phyloP scores from a whole-genome alignment of 2,888 invertebrate genomes.

The Dolichopus griseipennis region DNA sequence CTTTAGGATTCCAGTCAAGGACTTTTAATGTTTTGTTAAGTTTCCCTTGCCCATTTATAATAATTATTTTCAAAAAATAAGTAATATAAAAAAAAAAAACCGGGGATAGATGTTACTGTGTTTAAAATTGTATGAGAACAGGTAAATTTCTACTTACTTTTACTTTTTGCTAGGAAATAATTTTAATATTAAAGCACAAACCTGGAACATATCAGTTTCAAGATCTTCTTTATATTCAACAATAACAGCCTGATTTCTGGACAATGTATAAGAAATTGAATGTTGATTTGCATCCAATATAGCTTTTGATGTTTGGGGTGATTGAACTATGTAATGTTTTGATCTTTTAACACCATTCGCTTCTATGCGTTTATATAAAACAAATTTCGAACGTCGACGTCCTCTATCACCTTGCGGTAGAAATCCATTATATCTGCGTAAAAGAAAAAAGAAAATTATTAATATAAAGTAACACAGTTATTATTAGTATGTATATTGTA shows the following conservation, averaged over 20 bases:
- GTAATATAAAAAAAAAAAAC: no score
- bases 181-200: constrained; percentile 39
- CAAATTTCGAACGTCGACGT: constrained; percentile 87
- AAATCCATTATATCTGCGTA: constrained; percentile 82
- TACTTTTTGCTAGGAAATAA: constrained; percentile 7
- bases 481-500: no score
- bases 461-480: no score
- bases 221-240: constrained; percentile 95
- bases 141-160: constrained; percentile 7
- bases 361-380: constrained; percentile 71
- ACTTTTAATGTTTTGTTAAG: no score
- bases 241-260: constrained; percentile 92
- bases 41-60: no score
- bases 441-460: constrained; percentile 17
- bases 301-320: constrained; percentile 89
- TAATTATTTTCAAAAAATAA: no score
- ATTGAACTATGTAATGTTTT: constrained; percentile 92
- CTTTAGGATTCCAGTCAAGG: no score
- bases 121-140: not conserved
- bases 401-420: constrained; percentile 90
- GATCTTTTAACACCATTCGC: constrained; percentile 91
- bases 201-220: constrained; percentile 99
- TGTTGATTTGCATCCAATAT: constrained; percentile 90
- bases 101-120: no score
- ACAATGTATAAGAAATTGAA: constrained; percentile 94